Percentiles rank a stretch among this genome's conserved stretches.
Conservation (phyloP, 1,140 invertebrate genomes). For the Olivierus martensii region DNA sequence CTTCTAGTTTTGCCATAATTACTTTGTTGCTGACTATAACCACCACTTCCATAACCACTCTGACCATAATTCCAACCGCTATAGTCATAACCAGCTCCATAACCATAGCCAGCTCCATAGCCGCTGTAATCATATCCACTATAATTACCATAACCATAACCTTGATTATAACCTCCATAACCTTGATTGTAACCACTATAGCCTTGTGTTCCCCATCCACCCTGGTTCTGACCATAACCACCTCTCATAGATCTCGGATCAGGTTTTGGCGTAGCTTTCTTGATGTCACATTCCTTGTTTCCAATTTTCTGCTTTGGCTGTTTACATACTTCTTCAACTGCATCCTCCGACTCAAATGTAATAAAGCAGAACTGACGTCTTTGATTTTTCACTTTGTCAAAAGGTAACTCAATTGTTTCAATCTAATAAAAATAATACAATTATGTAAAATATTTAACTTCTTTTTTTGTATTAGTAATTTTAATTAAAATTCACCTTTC, state of each 20-base stretch:
- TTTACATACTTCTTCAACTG: conserved; percentile 78
- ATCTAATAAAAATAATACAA: conserved; percentile 45
- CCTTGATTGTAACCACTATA: conserved; percentile 5
- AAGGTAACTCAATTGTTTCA: conserved; percentile 87
- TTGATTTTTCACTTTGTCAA: conserved; percentile 90
- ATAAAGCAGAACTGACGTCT: conserved; percentile 91
- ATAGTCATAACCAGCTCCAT: conserved; percentile 29
- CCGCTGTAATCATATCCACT: conserved; percentile 16
- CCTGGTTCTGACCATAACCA: conserved; percentile 19
- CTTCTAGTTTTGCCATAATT: background rate
- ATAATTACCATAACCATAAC: conserved; percentile 11
- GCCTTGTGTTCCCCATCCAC: conserved; percentile 9
- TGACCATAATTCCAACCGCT: conserved; percentile 35
- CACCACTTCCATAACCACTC: background rate
- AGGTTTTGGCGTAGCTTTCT: conserved; percentile 74
- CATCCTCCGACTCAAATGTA: conserved; percentile 84
- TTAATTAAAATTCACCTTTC: conserved; percentile 42
- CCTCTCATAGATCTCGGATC: conserved; percentile 19
- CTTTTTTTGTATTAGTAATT: too few species aligned
- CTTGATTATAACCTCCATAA: conserved; percentile 1
- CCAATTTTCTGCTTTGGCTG: conserved; percentile 82
- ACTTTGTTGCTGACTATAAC: background rate
- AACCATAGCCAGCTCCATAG: conserved; percentile 14
- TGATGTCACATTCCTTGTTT: conserved; percentile 87
- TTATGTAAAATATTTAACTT: too few species aligned